A percentile compares a stretch with the other conserved stretches of the same genome.
These are phyloP conservation scores for Orientallactaga sibirica DNA, from an alignment of 2,797 vertebrate genomes.

Conservation along the genomic window DNA sequence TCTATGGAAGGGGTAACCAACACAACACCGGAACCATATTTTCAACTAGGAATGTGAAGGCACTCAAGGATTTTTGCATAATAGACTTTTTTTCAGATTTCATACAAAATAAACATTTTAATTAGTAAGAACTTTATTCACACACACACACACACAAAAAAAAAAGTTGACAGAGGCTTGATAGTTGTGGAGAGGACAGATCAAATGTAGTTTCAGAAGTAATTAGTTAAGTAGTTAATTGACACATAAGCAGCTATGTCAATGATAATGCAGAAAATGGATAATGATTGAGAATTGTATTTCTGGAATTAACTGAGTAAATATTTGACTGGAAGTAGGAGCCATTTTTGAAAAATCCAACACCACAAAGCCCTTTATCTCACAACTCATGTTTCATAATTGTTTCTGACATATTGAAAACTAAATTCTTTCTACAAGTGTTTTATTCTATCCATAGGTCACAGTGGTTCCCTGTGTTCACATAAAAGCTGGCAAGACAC, in stretches of 20 bases:
- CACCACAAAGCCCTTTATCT: not conserved
- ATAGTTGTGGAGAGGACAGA: not conserved
- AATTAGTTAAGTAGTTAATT: not conserved
- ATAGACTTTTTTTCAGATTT: not conserved
- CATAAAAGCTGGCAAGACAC: not conserved
- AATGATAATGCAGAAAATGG: conserved; percentile 36
- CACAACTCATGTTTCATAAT: conserved; percentile 10
- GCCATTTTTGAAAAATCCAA: not conserved
- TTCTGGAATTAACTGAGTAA: not conserved
- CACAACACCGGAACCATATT: not conserved
- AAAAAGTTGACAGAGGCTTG: not conserved
- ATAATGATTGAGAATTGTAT: not conserved
- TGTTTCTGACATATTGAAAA: not conserved
- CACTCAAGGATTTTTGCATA: not conserved
- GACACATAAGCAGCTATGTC: not conserved
- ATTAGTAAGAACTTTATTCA: conserved; percentile 42
- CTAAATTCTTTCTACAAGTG: not conserved
- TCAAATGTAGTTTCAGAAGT: not conserved
- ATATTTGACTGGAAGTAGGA: conserved; percentile 13
- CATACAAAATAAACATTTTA: not conserved
- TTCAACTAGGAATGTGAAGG: not conserved
- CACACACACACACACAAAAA: not conserved
- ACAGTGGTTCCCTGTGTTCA: not conserved
- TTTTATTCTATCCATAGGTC: not conserved
- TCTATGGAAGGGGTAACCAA: conserved; percentile 20